A percentile compares a stretch with the other conserved stretches of the same genome.
Evolutionary conservation across 2,888 invertebrate genomes (phyloP).

Genomic region (Callimorpha dominula): DNA sequence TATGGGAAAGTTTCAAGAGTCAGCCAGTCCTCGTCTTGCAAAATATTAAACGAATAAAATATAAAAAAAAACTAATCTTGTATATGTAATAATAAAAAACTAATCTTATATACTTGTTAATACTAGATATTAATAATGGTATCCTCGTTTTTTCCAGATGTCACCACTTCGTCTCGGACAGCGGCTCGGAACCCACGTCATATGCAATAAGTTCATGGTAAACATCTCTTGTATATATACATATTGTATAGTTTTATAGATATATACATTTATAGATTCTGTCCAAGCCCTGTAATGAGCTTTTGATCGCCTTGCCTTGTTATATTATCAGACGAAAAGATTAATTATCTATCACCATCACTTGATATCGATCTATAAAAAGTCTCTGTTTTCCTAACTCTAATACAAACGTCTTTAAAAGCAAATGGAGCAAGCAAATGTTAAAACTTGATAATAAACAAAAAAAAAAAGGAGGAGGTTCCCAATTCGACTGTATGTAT

Average conservation of each 20-base stretch:
- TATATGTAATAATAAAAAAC: no score
- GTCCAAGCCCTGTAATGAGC: background rate
- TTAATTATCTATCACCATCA: background rate
- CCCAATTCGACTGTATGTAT: no score
- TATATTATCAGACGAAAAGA: background rate
- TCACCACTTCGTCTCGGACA: conserved; percentile 65
- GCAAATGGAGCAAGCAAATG: background rate
- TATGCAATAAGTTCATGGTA: conserved; percentile 76
- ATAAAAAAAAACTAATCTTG: background rate
- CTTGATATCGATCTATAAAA: background rate
- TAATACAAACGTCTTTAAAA: background rate
- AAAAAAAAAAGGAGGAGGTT: no score
- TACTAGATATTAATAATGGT: background rate
- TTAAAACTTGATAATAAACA: no score
- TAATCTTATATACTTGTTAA: no score
- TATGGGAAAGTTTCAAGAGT: background rate
- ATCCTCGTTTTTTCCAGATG: conserved; percentile 67
- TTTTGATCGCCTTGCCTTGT: background rate
- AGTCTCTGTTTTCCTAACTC: background rate
- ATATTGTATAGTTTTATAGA: background rate
- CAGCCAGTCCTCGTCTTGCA: background rate
- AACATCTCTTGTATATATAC: conserved; percentile 22
- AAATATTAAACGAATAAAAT: background rate
- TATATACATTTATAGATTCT: background rate
- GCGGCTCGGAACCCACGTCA: conserved; percentile 64